Base-by-base conservation (phyloP, 2,888 invertebrate genomes). In the Eucera pruinosa region DNA sequence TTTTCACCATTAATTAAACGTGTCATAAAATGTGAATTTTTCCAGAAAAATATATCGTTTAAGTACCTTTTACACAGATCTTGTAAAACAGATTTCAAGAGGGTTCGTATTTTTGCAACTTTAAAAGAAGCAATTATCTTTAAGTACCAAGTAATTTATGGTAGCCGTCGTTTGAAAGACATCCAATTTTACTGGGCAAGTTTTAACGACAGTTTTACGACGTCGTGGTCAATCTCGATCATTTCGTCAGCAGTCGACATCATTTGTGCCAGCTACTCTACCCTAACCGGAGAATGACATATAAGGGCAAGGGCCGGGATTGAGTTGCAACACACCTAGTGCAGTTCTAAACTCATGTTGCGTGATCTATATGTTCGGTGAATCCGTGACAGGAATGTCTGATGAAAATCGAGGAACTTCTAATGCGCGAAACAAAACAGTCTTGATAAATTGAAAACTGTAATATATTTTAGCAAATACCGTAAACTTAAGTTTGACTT, bases 141-240 rank as follows among this genome's bases (percentile, higher is more conserved):
- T 5, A 30, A 30, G 30, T 13, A 7, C n/a, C n/a, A n/a, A 43
- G 9, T 48, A 48, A 61, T 36, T 61, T 48, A 47, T 23, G n/a
- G 3, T 7, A 18, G 20, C 7, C n/a, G 5, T 23, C 23, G 23
- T n/a, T 11, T 2, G 2, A 9, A 13, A 27, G 18, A 27, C 23
- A 25, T 13, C 11, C 33, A 13, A 54, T 36, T 61, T 61, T 76
- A 82, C 73, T 60, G 75, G 72, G 72, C 61, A 87, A 88, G 86
- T 87, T 89, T 88, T 87, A 89, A 89, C 83, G 85, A 75, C 75
- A 54, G 68, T 86, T 88, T 88, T 88, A 88, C 71, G 82, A 65
- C 78, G 47, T 54, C 67, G 39, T 78, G 62, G 71, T 64, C 78
- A 48, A 68, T 65, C 64, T 80, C 76, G 82, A 83, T 85, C 82